A percentile compares a stretch with the other conserved stretches of the same genome.
phyloP scores from a whole-genome alignment of 2,797 vertebrate species.

The Pelobates cultripes region DNA sequence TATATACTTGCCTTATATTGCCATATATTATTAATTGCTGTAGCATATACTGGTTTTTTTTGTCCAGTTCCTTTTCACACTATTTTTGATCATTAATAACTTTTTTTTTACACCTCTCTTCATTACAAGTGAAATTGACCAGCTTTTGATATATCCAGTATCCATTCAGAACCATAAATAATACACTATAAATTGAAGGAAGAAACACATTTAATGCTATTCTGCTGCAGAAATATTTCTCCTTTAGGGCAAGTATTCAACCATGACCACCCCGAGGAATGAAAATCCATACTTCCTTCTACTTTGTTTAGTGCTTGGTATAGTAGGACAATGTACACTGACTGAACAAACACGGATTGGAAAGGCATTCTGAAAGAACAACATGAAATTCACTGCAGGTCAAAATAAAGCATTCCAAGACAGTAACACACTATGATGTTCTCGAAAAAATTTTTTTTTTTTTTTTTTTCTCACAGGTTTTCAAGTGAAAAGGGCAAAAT shows the following conservation, averaged over 20 bases:
- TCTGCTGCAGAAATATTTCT: conserved; percentile 51
- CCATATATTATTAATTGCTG: too few relatives aligned
- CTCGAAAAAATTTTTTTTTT: conserved; percentile 24
- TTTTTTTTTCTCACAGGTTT: conserved; percentile 20
- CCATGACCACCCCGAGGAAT: conserved; percentile 48
- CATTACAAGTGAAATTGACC: conserved; percentile 44
- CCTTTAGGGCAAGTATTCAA: conserved; percentile 49
- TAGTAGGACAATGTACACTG: conserved; percentile 48
- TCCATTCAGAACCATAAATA: conserved; percentile 45
- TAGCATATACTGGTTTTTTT: neutral
- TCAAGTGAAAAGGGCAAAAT: conserved; percentile 25
- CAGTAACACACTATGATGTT: conserved; percentile 42
- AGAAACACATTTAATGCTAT: conserved; percentile 42
- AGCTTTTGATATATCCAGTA: conserved; percentile 42
- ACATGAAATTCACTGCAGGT: conserved; percentile 48
- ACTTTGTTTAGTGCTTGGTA: conserved; percentile 38
- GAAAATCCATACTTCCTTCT: conserved; percentile 46
- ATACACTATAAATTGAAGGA: conserved; percentile 47
- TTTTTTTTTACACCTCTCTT: conserved; percentile 26
- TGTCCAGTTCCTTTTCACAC: conserved; percentile 18
- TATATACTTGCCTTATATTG: too few relatives aligned
- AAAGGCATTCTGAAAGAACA: conserved; percentile 39
- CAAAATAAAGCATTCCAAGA: conserved; percentile 44
- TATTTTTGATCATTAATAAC: conserved; percentile 27
- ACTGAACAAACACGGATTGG: conserved; percentile 45